Evolutionary conservation across 1,140 invertebrate species (phyloP), one percentile per base, ranked within the genome.

Genomic region (Drosophila dunni): DNA sequence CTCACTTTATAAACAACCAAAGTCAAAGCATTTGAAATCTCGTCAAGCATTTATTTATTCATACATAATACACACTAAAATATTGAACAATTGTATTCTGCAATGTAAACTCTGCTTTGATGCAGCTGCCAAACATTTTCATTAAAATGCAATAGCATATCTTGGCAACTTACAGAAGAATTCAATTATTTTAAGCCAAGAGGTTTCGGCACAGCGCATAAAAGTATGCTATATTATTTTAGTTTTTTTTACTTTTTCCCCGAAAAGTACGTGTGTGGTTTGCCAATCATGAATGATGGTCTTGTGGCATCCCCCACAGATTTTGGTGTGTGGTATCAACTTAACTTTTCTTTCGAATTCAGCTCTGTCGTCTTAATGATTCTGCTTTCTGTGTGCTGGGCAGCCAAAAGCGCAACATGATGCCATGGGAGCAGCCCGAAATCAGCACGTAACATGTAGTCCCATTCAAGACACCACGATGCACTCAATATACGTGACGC

Each of bases 111-210:
- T 54, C 62, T 24, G 29, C 58, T 38, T 53, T 17, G 15, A 10
- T 51, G 67, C 40, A 56, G 15, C 15, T 44, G 36, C 36, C 45
- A 50, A 58, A 71, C 44, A 42, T 65, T 24, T 65, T 65, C 51
- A 65, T 71, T 71, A 71, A 58, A 58, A 51, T 64, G 69, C 62
- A 65, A 51, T 72, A 45, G 53, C 51, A 50, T 63, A 62, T 53
- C 20, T 57, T 57, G 61, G 50, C 44, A 65, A 48, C 44, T 57
- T 72, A n/a, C 61, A 29, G 13, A 8, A 9, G 61, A 71, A 71
- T 71, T 72, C 69, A 72, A 72, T 72, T 72, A 51, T 34, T 42
- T 57, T 15, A 7, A 46, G 61, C n/a, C 51, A 48, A 13, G 24
- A 42, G 62, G 15, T 40, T 24, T 7, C 17, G 48, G 15, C 33